These are phyloP conservation scores for Pristionchus pacificus DNA, from an alignment of 1,140 invertebrate species.

Conservation along the genomic window DNA sequence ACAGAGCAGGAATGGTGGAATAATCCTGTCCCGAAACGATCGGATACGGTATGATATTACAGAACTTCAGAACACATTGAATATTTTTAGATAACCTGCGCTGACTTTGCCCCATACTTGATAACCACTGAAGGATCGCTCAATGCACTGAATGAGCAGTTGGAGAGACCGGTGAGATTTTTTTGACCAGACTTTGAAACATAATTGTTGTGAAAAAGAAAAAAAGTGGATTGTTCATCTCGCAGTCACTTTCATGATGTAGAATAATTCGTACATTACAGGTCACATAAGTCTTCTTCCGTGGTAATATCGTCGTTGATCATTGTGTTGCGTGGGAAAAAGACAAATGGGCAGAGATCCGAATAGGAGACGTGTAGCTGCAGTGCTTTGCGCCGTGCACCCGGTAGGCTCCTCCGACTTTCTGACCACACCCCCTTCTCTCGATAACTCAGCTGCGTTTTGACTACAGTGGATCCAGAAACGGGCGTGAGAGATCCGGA, in stretches of 20 bases:
- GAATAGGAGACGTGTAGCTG: constrained; percentile 41
- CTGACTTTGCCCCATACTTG: constrained; percentile 26
- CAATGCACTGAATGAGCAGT: constrained; percentile 21
- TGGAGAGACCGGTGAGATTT: constrained; percentile 14
- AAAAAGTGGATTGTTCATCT: too few relatives aligned
- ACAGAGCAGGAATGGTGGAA: constrained; percentile 20
- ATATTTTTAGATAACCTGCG: constrained; percentile 19
- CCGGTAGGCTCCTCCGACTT: constrained; percentile 29
- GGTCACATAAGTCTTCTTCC: constrained; percentile 46
- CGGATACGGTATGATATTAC: constrained; percentile 13
- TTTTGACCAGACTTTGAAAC: too few relatives aligned
- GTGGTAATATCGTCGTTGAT: constrained; percentile 55
- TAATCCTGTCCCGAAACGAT: constrained; percentile 24
- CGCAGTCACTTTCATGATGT: too few relatives aligned
- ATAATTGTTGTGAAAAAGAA: too few relatives aligned
- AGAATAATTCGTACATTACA: not conserved
- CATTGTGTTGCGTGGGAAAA: constrained; percentile 52
- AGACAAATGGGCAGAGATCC: constrained; percentile 44
- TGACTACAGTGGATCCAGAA: constrained; percentile 52
- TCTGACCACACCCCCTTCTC: not conserved
- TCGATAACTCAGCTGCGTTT: constrained; percentile 41
- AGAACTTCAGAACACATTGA: not conserved
- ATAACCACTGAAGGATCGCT: constrained; percentile 28
- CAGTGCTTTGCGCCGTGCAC: constrained; percentile 45
- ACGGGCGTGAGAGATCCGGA: constrained; percentile 49